Percentiles rank a stretch among this genome's conserved stretches.
Conservation (phyloP, 2,888 invertebrate genomes). For the Lasioglossum figueresi region DNA sequence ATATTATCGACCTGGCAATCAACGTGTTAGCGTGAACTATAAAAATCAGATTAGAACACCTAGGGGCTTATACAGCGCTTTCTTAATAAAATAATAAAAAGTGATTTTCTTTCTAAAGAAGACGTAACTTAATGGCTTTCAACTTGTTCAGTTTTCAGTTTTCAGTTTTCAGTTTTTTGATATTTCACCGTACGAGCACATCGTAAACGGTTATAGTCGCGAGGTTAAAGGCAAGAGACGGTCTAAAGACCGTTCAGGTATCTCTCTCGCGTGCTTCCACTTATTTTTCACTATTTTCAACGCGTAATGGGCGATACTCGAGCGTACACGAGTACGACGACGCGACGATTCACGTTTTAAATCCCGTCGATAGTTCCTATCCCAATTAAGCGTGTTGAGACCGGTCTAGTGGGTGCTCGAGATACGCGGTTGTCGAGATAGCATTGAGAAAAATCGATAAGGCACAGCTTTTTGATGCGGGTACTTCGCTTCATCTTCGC, state of each 20-base stretch:
- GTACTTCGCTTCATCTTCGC: constrained; percentile 44
- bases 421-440: constrained; percentile 41
- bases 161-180: no score
- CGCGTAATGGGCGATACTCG: constrained; percentile 10
- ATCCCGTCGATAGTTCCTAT: constrained; percentile 20
- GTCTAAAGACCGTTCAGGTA: constrained; percentile 7
- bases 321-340: constrained; percentile 2
- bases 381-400: constrained; percentile 30
- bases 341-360: constrained; percentile 5
- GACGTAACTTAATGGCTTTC: background rate
- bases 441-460: constrained; percentile 38
- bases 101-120: no score
- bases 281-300: constrained; percentile 10
- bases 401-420: constrained; percentile 38
- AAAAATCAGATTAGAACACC: background rate
- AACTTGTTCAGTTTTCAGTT: background rate
- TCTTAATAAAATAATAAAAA: no score
- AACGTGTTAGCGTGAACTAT: background rate
- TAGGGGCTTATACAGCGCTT: background rate
- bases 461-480: constrained; percentile 42
- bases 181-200: background rate
- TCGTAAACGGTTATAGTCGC: background rate
- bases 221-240: background rate
- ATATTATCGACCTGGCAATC: background rate
- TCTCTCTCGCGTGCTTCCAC: background rate